Evolutionary conservation across 2,888 invertebrate species (phyloP).

Genomic region (Liposcelis brunnea): DNA sequence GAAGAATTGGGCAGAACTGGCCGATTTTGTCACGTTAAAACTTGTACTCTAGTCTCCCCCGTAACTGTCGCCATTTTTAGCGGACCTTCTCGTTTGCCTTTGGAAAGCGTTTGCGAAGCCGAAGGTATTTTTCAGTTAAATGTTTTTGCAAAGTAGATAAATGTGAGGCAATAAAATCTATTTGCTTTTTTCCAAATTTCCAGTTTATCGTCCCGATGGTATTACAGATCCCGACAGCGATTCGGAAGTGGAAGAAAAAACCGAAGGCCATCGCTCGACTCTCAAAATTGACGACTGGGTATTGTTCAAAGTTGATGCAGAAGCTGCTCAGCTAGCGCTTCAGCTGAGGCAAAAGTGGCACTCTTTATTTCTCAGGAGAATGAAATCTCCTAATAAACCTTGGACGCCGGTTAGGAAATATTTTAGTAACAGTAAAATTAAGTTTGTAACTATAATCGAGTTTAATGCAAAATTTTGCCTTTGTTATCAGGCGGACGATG

Average conservation of each 20-base stretch:
- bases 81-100: slow-evolving; percentile 45
- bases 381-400: slow-evolving; percentile 38
- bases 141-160: too few relatives aligned
- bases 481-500: slow-evolving; percentile 35
- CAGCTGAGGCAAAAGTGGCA: slow-evolving; percentile 51
- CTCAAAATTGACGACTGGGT: slow-evolving; percentile 60
- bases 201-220: slow-evolving; percentile 13
- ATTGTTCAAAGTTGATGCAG: slow-evolving; percentile 47
- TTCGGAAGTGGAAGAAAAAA: slow-evolving; percentile 34
- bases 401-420: slow-evolving; percentile 32
- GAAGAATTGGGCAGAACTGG: slow-evolving; percentile 66
- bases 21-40: slow-evolving; percentile 51
- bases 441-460: neutral
- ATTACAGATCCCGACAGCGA: slow-evolving; percentile 24
- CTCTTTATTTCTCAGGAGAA: slow-evolving; percentile 23
- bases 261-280: slow-evolving; percentile 29
- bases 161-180: neutral
- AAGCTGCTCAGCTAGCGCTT: slow-evolving; percentile 44
- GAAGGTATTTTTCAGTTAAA: too few relatives aligned
- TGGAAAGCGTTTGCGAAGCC: slow-evolving; percentile 23
- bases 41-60: slow-evolving; percentile 66
- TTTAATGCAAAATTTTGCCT: neutral
- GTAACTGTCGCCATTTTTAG: slow-evolving; percentile 63
- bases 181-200: too few relatives aligned
- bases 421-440: too few relatives aligned